phyloP scores from a whole-genome alignment of 1,140 invertebrate genomes.

The Aphelenchoides besseyi region DNA sequence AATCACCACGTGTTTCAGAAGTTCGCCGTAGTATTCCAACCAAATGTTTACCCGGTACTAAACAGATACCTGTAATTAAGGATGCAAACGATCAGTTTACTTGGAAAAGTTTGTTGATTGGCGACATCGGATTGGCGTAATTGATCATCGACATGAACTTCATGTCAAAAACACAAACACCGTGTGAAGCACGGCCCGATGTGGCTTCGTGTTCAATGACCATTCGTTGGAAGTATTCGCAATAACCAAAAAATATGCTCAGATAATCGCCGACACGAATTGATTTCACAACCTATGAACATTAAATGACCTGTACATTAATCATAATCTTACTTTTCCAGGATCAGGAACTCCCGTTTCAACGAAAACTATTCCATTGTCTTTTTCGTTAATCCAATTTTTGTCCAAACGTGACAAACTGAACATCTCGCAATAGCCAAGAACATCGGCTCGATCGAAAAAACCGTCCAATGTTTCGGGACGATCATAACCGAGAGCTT shows the following conservation, averaged over 20 bases:
- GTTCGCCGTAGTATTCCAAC: slow-evolving; percentile 47
- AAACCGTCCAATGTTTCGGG: slow-evolving; percentile 33
- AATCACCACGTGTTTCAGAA: slow-evolving; percentile 47
- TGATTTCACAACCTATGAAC: slow-evolving; percentile 37
- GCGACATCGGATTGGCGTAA: slow-evolving; percentile 44
- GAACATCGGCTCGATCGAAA: slow-evolving; percentile 32
- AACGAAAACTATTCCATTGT: slow-evolving; percentile 50
- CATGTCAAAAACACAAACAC: slow-evolving; percentile 53
- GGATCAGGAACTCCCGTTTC: slow-evolving; percentile 46
- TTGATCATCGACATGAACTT: slow-evolving; percentile 34
- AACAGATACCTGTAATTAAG: not conserved
- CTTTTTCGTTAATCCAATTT: slow-evolving; percentile 39
- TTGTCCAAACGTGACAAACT: slow-evolving; percentile 37
- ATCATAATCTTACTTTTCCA: slow-evolving; percentile 27
- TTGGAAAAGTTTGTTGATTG: slow-evolving; percentile 47
- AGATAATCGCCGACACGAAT: slow-evolving; percentile 41
- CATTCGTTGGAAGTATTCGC: slow-evolving; percentile 50
- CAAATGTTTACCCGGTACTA: slow-evolving; percentile 45
- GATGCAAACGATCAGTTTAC: slow-evolving; percentile 20
- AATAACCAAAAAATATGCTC: slow-evolving; percentile 45
- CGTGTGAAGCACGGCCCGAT: slow-evolving; percentile 38
- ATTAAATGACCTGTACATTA: not conserved
- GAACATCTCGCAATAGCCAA: slow-evolving; percentile 38
- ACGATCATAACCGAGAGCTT: slow-evolving; percentile 40
- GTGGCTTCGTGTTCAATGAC: slow-evolving; percentile 39